Percentiles rank a stretch among this genome's conserved stretches.
phyloP scores from a whole-genome alignment of 1,140 invertebrate species.

The Pseudachorutes palmiensis region DNA sequence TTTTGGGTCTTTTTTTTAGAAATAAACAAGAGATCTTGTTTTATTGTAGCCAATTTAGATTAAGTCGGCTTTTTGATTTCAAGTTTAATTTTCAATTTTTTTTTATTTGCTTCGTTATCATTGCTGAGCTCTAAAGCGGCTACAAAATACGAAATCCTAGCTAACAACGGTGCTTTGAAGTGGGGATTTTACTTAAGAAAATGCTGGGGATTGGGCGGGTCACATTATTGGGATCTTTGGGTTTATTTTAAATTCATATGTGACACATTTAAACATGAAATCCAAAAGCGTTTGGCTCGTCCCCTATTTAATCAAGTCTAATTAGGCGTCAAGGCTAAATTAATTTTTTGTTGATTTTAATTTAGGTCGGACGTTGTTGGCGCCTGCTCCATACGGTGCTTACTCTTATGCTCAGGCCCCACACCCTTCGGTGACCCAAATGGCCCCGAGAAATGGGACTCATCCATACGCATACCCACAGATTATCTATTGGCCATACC shows the following conservation, averaged over 20 bases:
- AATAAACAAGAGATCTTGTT: too few relatives aligned
- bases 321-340: too few relatives aligned
- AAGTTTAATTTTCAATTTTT: background rate
- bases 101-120: conserved; percentile 5
- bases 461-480: conserved; percentile 42
- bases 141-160: too few relatives aligned
- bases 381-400: conserved; percentile 40
- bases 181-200: too few relatives aligned
- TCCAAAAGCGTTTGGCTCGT: conserved; percentile 31
- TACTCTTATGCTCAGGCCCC: conserved; percentile 43
- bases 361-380: conserved; percentile 23
- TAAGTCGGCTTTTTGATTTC: background rate
- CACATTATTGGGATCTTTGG: too few relatives aligned
- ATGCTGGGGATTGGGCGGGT: too few relatives aligned
- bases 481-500: conserved; percentile 54
- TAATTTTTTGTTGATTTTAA: too few relatives aligned
- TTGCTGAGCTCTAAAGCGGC: background rate
- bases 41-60: too few relatives aligned
- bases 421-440: conserved; percentile 46
- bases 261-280: conserved; percentile 5
- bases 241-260: too few relatives aligned
- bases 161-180: too few relatives aligned
- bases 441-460: conserved; percentile 49
- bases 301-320: too few relatives aligned
- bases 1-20: conserved; percentile 15